Evolutionary conservation across 2,888 invertebrate genomes (phyloP), one percentile per base, ranked within the genome.

Genomic region (Epinotia demarniana): DNA sequence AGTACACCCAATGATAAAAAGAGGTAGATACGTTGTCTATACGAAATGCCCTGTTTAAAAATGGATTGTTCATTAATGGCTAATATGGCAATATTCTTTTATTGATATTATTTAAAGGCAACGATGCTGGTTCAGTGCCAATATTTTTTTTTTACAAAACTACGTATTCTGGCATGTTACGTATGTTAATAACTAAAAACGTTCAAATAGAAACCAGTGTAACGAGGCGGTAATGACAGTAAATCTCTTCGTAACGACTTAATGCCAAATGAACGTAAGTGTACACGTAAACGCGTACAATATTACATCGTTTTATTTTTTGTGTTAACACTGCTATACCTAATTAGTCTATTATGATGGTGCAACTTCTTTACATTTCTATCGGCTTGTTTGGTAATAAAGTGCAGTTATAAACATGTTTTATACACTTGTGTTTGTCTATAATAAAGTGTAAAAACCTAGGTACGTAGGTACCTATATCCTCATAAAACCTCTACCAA

Each of bases 191-290:
- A 62, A 33, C 27, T 33, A 62, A 39, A 39, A 39, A 39, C 39
- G 39, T 39, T 39, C 9, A 9, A 39, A 39, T 64, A 64, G 57
- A 66, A 71, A 72, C 33, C 8, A 33, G 33, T 43, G 43, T 66
- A 73, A 66, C 33, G 58, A 66, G 16, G 1, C n/a, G 18, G 12
- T 66, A 73, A 72, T 72, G 33, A 72, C 57, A 39, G n/a, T 33
- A 49, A 66, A 58, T 18, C 39, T 33, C 13, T 64, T 57, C 18
- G 4, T 57, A 58, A 19, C 46, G 12, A 27, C 33, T 12, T 5
- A 33, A 16, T 13, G 12, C 5, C 58, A 57, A 49, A 58, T 49
- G 18, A 49, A 58, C 18, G n/a, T n/a, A 58, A 58, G 23, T 64
- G 11, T 13, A 9, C 12, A 61, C 23, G 4, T 53, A 61, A 61